Base-by-base conservation (phyloP, 1,140 invertebrate genomes). In the Pseudomyrmex pallidus region DNA sequence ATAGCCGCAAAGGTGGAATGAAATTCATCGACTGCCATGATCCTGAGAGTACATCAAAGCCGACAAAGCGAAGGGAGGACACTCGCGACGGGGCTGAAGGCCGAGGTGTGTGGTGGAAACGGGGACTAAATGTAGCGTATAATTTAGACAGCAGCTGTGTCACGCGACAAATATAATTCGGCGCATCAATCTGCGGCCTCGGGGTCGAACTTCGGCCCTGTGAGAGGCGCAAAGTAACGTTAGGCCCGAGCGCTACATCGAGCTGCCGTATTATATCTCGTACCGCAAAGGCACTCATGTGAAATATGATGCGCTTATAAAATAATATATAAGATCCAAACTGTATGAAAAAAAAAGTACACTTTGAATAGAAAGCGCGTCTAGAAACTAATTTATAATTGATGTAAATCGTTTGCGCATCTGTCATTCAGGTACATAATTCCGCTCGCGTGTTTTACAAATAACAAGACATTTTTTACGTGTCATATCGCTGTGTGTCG, bases 171-270 rank as follows among this genome's bases (percentile, higher is more conserved):
- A 90, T 90, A 91, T 93, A 93, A 93, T 93, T 93, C 92, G 90
- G 86, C 90, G 89, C 92, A 93, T 93, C 93, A 93, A 93, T 93
- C 93, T 93, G 92, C 83, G 93, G 92, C 90, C 85, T 90, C 86
- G 88, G 91, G 72, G 86, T 74, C 89, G 85, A 91, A 90, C 90
- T 91, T 91, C 74, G 68, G 35, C 35, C 56, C 20, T 54, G 67
- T 35, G 63, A 57, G 59, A 72, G 59, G 72, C 66, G 68, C 10
- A 9, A 61, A 44, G 25, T 63, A 61, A 50, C 13, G 63, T 74
- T 56, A 35, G 50, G 70, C n/a, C 35, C 59, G 48, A 72, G 17
- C 17, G 44, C 17, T 9, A 15, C 7, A 59, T 59, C 56, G 48
- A 70, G 44, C 52, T 46, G n/a, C 54, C 44, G 59, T 48, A 4